Evolutionary conservation across 2,888 invertebrate genomes (phyloP).

Genomic region (Heliconius charithonia): DNA sequence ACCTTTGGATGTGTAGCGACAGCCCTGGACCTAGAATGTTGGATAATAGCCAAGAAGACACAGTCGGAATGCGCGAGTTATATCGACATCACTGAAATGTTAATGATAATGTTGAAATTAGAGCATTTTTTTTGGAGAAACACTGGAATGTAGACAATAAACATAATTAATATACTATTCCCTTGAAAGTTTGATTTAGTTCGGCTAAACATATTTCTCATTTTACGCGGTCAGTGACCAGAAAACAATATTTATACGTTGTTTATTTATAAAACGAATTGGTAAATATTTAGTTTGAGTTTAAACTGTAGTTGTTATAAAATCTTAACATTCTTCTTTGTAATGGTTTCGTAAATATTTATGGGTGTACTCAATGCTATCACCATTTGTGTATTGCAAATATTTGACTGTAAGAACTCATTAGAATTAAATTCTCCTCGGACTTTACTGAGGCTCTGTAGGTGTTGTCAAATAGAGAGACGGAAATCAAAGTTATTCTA

Average conservation of each 20-base stretch:
- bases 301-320: background rate
- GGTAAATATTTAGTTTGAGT: conserved; percentile 6
- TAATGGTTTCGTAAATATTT: background rate
- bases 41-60: conserved; percentile 60
- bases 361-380: background rate
- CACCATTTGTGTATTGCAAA: background rate
- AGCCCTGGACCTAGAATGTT: conserved; percentile 52
- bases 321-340: background rate
- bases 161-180: conserved; percentile 15
- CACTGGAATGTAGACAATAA: conserved; percentile 33
- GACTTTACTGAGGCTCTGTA: no score
- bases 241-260: conserved; percentile 11
- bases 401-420: background rate
- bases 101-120: conserved; percentile 67
- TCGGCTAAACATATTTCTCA: conserved; percentile 19
- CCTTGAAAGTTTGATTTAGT: background rate
- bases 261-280: conserved; percentile 20
- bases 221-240: conserved; percentile 30
- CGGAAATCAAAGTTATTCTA: background rate
- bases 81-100: conserved; percentile 67
- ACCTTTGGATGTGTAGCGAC: conserved; percentile 28
- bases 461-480: no score
- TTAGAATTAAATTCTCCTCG: background rate
- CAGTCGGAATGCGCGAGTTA: conserved; percentile 58
- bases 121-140: conserved; percentile 41